phyloP scores from a whole-genome alignment of 2,797 vertebrate genomes.

The Chromis chromis region DNA sequence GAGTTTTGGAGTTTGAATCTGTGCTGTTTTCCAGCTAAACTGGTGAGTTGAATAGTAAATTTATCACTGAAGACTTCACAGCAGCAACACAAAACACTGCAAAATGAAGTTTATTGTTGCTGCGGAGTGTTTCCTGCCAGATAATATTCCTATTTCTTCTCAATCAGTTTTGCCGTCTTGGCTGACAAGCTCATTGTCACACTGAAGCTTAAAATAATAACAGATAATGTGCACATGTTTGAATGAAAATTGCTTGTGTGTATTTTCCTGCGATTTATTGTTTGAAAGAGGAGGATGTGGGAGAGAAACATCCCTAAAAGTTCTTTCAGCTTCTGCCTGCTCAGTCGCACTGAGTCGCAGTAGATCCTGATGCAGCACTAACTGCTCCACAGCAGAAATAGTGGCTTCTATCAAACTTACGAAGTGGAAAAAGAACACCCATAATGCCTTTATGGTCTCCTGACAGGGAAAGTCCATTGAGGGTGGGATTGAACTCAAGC shows the following conservation, averaged over 20 bases:
- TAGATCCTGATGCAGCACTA: slow-evolving; percentile 32
- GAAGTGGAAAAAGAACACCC: slow-evolving; percentile 31
- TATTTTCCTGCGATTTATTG: not conserved
- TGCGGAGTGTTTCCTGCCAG: not conserved
- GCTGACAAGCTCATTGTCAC: slow-evolving; percentile 15
- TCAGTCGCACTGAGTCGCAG: slow-evolving; percentile 1
- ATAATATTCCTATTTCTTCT: slow-evolving; percentile 20
- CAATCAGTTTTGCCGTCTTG: slow-evolving; percentile 21
- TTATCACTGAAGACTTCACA: not conserved
- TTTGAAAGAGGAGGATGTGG: not conserved
- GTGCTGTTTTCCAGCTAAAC: not conserved
- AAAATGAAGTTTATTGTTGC: not conserved
- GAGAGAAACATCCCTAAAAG: no score
- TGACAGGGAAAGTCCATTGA: slow-evolving; percentile 9
- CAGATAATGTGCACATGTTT: not conserved
- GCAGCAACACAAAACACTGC: not conserved
- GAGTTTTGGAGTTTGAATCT: not conserved
- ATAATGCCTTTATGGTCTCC: slow-evolving; percentile 22
- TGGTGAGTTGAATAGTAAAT: slow-evolving; percentile 7
- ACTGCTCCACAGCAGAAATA: slow-evolving; percentile 3
- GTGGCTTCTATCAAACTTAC: slow-evolving; percentile 36
- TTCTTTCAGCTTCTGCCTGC: no score
- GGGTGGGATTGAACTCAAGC: slow-evolving; percentile 15
- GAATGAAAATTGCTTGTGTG: not conserved
- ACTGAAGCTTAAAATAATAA: not conserved